Conservation (phyloP, 2,797 vertebrate species). For the Tapera naevia region DNA sequence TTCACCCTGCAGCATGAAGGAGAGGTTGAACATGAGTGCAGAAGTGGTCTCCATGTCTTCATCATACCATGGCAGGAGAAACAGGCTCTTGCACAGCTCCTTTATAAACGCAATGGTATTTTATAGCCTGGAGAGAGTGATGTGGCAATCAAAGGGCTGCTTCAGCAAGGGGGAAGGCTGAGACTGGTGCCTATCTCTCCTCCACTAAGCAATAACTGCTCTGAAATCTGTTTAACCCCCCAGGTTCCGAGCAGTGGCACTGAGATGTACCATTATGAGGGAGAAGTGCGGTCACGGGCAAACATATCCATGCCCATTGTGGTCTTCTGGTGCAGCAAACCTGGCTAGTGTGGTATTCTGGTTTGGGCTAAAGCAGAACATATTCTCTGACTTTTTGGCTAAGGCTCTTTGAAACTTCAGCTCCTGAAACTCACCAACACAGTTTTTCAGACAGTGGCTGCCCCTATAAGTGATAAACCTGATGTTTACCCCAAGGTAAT, state of each 20-base stretch:
- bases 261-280: not conserved
- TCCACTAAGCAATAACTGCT: not conserved
- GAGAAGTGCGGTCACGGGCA: not conserved
- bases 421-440: too few species aligned
- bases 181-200: not conserved
- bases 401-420: too few species aligned
- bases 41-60: not conserved
- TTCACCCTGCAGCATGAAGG: not conserved
- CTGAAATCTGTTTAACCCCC: not conserved
- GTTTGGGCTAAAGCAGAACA: too few species aligned
- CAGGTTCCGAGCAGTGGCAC: not conserved
- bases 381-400: too few species aligned
- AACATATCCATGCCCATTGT: accelerated
- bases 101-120: not conserved
- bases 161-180: not conserved
- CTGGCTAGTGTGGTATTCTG: too few species aligned
- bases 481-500: too few species aligned
- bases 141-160: too few species aligned
- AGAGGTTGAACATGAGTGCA: not conserved
- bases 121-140: not conserved
- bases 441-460: too few species aligned
- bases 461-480: too few species aligned
- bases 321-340: not conserved
- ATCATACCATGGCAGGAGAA: accelerated
- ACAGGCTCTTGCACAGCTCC: not conserved